Evolutionary conservation across 2,113 vertebrate genomes (phyloP).

Genomic region (Nibea albiflora): DNA sequence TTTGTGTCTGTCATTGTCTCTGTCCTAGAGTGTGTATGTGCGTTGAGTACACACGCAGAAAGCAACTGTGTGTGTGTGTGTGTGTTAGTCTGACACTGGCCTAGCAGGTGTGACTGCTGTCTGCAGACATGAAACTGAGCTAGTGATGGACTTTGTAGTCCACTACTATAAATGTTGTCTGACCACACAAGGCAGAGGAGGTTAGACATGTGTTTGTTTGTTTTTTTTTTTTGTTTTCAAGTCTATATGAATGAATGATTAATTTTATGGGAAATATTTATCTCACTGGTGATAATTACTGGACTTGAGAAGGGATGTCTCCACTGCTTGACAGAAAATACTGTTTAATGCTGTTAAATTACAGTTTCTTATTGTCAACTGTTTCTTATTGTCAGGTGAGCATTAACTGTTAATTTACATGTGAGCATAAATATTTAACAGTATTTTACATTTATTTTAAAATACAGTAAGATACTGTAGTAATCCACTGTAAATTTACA

Average conservation of each 20-base stretch:
- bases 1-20: slow-evolving; percentile 42
- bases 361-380: too few species aligned
- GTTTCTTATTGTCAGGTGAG: too few species aligned
- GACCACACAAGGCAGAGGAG: too few species aligned
- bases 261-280: background rate
- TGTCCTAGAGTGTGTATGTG: slow-evolving; percentile 22
- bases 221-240: background rate
- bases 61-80: background rate
- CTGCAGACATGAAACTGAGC: background rate
- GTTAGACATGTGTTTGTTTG: background rate
- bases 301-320: too few species aligned
- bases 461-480: too few species aligned
- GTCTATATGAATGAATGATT: background rate
- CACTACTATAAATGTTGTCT: background rate
- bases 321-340: too few species aligned
- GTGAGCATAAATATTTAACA: too few species aligned
- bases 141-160: background rate
- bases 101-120: slow-evolving; percentile 33
- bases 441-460: too few species aligned
- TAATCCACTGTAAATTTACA: too few species aligned
- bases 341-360: too few species aligned
- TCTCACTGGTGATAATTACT: too few species aligned
- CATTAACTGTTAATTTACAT: too few species aligned
- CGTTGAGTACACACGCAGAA: background rate
- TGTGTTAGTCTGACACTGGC: background rate